Conservation (phyloP, 2,888 invertebrate species). For the Aethes cnicana region DNA sequence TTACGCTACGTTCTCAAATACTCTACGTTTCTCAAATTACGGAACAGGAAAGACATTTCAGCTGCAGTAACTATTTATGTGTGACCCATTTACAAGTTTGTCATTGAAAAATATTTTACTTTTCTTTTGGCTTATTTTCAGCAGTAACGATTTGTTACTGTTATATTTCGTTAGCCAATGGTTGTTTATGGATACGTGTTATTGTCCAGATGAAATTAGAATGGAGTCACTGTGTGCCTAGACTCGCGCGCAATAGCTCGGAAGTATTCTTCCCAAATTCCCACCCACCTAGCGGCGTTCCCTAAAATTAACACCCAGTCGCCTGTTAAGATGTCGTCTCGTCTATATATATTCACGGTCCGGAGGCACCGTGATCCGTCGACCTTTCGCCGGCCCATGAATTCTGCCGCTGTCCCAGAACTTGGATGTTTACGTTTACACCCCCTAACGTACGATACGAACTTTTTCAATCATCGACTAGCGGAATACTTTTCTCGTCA, state of each 20-base stretch:
- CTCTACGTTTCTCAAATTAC: no score
- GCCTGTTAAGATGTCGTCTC: constrained; percentile 23
- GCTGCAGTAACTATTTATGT: no score
- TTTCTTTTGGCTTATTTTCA: no score
- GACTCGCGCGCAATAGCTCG: neutral
- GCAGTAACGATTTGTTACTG: no score
- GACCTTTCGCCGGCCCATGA: constrained; percentile 23
- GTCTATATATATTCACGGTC: constrained; percentile 36
- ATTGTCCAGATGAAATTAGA: no score
- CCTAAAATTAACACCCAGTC: constrained; percentile 21
- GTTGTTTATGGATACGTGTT: no score
- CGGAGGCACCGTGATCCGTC: constrained; percentile 17
- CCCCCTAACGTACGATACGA: constrained; percentile 9
- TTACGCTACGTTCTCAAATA: no score
- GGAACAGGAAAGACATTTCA: no score
- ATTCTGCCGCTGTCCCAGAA: constrained; percentile 16
- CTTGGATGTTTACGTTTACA: constrained; percentile 23
- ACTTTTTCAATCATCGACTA: constrained; percentile 18
- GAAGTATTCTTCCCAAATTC: neutral
- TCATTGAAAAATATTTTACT: no score
- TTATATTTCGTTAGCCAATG: no score
- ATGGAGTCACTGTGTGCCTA: no score
- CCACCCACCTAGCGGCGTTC: constrained; percentile 1
- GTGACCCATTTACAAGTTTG: no score
- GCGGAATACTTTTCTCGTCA: neutral